Conservation (phyloP, 2,113 vertebrate genomes). For the Anolis sagrei region DNA sequence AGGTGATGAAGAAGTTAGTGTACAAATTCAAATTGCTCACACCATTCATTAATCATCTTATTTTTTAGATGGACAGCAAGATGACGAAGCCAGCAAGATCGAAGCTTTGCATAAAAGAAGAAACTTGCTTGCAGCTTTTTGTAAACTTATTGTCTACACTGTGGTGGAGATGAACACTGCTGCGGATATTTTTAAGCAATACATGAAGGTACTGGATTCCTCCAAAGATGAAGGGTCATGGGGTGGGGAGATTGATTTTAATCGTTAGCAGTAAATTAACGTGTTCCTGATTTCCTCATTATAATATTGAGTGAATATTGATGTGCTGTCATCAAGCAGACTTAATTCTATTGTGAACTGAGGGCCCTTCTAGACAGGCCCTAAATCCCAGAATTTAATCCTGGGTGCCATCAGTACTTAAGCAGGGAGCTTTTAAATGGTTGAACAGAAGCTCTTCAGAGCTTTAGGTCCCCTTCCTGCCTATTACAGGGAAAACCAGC, state of each 20-base stretch:
- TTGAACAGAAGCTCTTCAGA: too few relatives aligned
- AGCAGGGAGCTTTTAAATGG: too few relatives aligned
- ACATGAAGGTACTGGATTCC: slow-evolving; percentile 89
- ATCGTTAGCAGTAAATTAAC: not conserved
- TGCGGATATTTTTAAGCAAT: slow-evolving; percentile 99
- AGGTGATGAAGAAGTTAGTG: not conserved
- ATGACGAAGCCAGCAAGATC: slow-evolving; percentile 98
- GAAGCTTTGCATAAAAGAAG: slow-evolving; percentile 98
- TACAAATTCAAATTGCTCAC: not conserved
- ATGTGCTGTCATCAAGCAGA: not conserved
- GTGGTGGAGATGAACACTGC: slow-evolving; percentile 98
- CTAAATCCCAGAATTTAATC: too few relatives aligned
- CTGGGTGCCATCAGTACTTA: too few relatives aligned
- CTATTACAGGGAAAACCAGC: too few relatives aligned
- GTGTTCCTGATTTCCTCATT: not conserved
- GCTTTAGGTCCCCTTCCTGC: too few relatives aligned
- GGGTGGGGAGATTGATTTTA: not conserved
- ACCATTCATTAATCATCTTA: slow-evolving; percentile 46
- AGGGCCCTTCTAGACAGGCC: too few relatives aligned
- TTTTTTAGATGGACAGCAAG: slow-evolving; percentile 93
- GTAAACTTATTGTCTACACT: slow-evolving; percentile 98
- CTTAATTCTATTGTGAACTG: not conserved
- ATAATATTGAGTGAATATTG: not conserved
- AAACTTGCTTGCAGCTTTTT: slow-evolving; percentile 97
- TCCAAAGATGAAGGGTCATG: not conserved